Base-by-base conservation (phyloP, 2,797 vertebrate genomes). In the Xenops minutus region DNA sequence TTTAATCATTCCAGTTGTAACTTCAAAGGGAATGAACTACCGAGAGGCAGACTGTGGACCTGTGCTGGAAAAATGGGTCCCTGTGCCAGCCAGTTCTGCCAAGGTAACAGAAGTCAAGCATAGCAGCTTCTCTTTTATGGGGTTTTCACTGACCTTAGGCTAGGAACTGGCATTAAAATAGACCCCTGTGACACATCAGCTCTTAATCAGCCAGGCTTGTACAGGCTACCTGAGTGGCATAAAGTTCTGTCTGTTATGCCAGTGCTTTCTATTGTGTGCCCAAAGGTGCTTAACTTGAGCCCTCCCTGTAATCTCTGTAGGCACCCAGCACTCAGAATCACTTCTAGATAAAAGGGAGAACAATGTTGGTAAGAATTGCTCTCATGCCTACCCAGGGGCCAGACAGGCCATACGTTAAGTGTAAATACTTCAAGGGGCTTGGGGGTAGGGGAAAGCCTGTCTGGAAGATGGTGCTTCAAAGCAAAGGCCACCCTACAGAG, bases 1-100 rank as follows among this genome's bases (percentile, higher is more conserved):
- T 89, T 94, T 91, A 88, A 84, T 94, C 82, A 86, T 69, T 20
- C 48, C 21, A 26, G 43, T 48, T 86, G 55, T 66, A 69, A 84
- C 82, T 89, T 89, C 64, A 59, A 82, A 89, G 77, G 56, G 67
- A 73, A 54, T 29, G 81, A 88, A 52, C 52, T 92, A 84, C 49
- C 0, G 1, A 75, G 64, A 51, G 82, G 72, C 56, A 89, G 10
- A 7, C 21, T 6, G 32, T 0, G 3, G 80, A 79, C n/a, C 52
- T 49, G 55, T 76, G 55, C 37, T 85, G 71, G 56, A 67, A 77
- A 80, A 56, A 14, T 8, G 29, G 20, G 56, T 82, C 48, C 18
- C 34, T 24, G 24, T 73, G 55, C 90, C 91, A 83, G 41, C n/a
- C 68, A 43, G 34, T 41, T 85, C 84, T 96, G 68, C 64, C 49